Evolutionary conservation across 2,888 invertebrate genomes (phyloP), one percentile per base, ranked within the genome.

Genomic region (Chalcis sispes): DNA sequence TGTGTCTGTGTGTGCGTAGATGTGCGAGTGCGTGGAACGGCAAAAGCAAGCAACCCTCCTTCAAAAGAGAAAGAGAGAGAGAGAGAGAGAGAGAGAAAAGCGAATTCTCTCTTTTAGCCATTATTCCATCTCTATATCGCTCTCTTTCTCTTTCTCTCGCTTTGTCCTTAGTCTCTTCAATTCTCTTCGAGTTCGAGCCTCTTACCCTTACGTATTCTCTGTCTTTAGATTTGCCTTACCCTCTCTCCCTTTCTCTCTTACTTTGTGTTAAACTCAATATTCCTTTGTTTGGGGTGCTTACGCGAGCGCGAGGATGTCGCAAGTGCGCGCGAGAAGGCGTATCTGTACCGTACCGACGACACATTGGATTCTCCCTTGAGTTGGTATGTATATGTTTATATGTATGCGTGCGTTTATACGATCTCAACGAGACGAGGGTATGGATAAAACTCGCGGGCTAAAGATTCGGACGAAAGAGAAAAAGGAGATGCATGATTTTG

Each of bases 201-300:
- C n/a, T 46, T 10, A 25, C 13, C n/a, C n/a, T 62, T 1, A 15
- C 29, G 15, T 23, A n/a, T n/a, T 8, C 56, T 40, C 36, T 8
- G 10, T 58, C 20, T 54, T 72, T 46, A 64, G 64, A 23, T 72
- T 48, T 65, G 78, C 80, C 77, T 77, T 78, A 80, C 80, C 83
- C 84, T 83, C n/a, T n/a, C n/a, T n/a, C n/a, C n/a, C n/a, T n/a
- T n/a, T n/a, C n/a, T n/a, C n/a, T n/a, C n/a, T n/a, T n/a, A n/a
- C n/a, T n/a, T n/a, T n/a, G n/a, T n/a, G n/a, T n/a, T 85, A 23
- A 32, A 42, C 85, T 86, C 86, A 84, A 86, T 86, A 86, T 86
- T 85, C 86, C 84, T 86, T 86, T 86, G 86, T 86, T 86, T 86
- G 84, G 85, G 86, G n/a, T n/a, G n/a, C n/a, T n/a, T n/a, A n/a